These are phyloP conservation scores for Neuroterus valhalla DNA, from an alignment of 1,140 invertebrate genomes.

Conservation along the genomic window DNA sequence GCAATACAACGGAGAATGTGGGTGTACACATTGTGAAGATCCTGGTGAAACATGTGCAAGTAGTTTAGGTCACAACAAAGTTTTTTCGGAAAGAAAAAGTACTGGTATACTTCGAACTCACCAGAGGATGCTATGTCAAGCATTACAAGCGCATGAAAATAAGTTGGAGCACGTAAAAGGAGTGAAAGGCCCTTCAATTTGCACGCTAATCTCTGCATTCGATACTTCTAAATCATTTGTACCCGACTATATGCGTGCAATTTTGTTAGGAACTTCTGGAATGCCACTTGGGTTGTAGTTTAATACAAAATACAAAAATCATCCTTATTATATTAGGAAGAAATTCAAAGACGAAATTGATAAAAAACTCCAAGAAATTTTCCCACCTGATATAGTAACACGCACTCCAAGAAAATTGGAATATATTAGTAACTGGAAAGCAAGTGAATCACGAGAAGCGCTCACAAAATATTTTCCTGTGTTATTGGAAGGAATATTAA, in stretches of 20 bases:
- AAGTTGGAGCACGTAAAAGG: conserved; percentile 31
- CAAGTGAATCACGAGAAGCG: conserved; percentile 34
- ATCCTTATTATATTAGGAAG: conserved; percentile 37
- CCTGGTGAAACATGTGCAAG: too few relatives aligned
- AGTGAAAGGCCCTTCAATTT: conserved; percentile 29
- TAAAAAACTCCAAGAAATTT: not conserved
- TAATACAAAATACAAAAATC: conserved; percentile 21
- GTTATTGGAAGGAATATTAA: too few relatives aligned
- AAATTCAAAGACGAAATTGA: conserved; percentile 5
- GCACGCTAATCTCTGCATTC: conserved; percentile 27
- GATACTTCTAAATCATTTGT: conserved; percentile 29
- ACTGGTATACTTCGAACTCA: too few relatives aligned
- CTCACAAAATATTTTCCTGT: too few relatives aligned
- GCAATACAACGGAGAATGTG: too few relatives aligned
- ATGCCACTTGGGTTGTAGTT: conserved; percentile 36
- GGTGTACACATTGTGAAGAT: too few relatives aligned
- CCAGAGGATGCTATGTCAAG: too few relatives aligned
- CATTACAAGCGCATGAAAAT: not conserved
- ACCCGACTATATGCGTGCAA: conserved; percentile 39
- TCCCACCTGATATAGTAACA: conserved; percentile 34
- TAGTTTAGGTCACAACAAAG: too few relatives aligned
- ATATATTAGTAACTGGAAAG: conserved; percentile 36
- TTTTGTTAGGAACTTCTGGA: conserved; percentile 29
- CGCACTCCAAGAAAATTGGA: conserved; percentile 33
- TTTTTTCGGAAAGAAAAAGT: too few relatives aligned